Conservation (phyloP, 2,888 invertebrate species). For the Melipona beecheii region DNA sequence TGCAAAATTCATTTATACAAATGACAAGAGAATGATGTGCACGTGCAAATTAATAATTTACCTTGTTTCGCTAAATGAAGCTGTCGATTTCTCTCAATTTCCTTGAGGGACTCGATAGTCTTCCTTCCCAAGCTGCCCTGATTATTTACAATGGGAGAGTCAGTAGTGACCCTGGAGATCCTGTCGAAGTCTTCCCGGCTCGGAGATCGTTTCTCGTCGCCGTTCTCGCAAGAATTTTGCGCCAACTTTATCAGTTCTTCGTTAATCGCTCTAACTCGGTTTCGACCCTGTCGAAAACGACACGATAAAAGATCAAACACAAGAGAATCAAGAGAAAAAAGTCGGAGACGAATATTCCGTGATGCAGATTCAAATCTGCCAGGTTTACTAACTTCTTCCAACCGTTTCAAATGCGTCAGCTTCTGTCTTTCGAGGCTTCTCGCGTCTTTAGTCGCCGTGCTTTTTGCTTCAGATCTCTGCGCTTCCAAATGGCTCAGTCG, state of each 20-base stretch:
- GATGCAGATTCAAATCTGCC: neutral
- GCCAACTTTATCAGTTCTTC: constrained; percentile 86
- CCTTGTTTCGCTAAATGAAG: constrained; percentile 96
- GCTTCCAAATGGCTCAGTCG: constrained; percentile 88
- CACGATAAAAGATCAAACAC: neutral
- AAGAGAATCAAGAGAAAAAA: neutral
- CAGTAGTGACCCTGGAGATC: constrained; percentile 94
- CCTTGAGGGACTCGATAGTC: constrained; percentile 93
- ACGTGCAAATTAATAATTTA: constrained; percentile 77
- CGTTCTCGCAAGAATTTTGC: constrained; percentile 75
- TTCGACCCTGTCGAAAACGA: constrained; percentile 84
- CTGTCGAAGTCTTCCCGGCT: constrained; percentile 95
- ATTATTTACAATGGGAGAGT: constrained; percentile 89
- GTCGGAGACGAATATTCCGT: too few species aligned
- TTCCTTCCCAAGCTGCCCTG: constrained; percentile 90
- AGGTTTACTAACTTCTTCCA: constrained; percentile 86
- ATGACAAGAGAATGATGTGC: too few species aligned
- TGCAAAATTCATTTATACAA: too few species aligned
- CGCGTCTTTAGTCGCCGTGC: constrained; percentile 89
- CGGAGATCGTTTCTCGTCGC: constrained; percentile 85
- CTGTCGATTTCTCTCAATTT: constrained; percentile 94
- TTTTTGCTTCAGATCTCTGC: constrained; percentile 88
- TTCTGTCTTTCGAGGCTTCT: constrained; percentile 89
- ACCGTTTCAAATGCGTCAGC: constrained; percentile 86
- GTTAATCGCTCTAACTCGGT: constrained; percentile 88